Evolutionary conservation across 2,797 vertebrate species (phyloP).

Genomic region (Poeciliopsis presidionis): DNA sequence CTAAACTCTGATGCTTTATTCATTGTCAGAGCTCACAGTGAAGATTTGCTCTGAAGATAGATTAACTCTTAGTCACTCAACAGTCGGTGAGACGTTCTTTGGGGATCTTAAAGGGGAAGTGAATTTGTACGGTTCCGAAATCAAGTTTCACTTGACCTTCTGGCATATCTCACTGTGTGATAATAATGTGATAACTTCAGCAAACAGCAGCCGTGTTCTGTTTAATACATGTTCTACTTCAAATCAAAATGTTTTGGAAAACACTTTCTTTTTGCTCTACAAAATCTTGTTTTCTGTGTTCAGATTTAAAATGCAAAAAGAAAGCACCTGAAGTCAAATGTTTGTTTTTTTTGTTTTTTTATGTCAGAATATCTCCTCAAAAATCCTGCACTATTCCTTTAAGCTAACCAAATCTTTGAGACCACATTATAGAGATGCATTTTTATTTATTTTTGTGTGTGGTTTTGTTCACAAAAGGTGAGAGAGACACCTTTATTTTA

Average conservation of each 20-base stretch:
- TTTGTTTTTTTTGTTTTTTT: not conserved
- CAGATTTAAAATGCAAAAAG: not conserved
- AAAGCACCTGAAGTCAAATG: not conserved
- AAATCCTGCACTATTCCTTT: not conserved
- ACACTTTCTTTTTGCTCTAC: not conserved
- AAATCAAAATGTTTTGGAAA: not conserved
- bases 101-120: conserved; percentile 40
- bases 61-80: conserved; percentile 52
- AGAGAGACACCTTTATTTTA: not conserved
- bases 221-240: not conserved
- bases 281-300: not conserved
- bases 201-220: conserved; percentile 12
- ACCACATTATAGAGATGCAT: not conserved
- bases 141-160: conserved; percentile 51
- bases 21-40: conserved; percentile 51
- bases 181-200: conserved; percentile 28
- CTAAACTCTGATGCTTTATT: conserved; percentile 62
- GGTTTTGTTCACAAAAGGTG: not conserved
- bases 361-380: not conserved
- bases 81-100: conserved; percentile 40
- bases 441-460: not conserved
- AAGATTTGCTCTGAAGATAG: conserved; percentile 58
- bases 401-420: not conserved
- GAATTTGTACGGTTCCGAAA: conserved; percentile 48
- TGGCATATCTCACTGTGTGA: conserved; percentile 43